phyloP scores from a whole-genome alignment of 2,797 vertebrate genomes.

The Pangasius djambal region DNA sequence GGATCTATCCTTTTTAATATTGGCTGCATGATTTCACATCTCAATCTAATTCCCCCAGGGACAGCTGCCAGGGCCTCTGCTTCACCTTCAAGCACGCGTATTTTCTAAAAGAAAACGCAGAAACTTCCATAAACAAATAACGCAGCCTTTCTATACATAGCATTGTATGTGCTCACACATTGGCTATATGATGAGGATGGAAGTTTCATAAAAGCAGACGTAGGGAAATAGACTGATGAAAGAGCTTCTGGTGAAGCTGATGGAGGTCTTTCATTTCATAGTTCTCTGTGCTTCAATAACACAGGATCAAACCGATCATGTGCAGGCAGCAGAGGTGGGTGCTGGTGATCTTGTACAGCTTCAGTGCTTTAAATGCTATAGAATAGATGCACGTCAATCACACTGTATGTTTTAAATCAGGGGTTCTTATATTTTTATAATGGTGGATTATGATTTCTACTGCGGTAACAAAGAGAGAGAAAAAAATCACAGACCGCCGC shows the following conservation, averaged over 20 bases:
- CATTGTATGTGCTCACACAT: background rate
- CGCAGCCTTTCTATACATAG: background rate
- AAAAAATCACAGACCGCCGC: background rate
- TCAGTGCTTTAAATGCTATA: background rate
- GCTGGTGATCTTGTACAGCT: constrained; percentile 5
- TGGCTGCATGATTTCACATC: constrained; percentile 58
- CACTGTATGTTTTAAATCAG: background rate
- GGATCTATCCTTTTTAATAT: constrained; percentile 62
- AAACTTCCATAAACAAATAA: constrained; percentile 50
- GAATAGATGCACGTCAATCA: constrained; percentile 8
- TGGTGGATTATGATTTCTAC: background rate
- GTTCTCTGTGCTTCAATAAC: constrained; percentile 33
- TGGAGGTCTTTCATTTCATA: constrained; percentile 30
- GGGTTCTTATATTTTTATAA: background rate
- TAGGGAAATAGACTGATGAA: constrained; percentile 25
- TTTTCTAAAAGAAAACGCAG: constrained; percentile 39
- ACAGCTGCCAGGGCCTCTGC: constrained; percentile 40
- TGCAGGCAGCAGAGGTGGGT: background rate
- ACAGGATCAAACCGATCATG: constrained; percentile 35
- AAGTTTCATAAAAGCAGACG: constrained; percentile 30
- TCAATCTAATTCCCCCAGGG: constrained; percentile 58
- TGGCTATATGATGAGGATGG: background rate
- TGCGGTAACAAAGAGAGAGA: background rate
- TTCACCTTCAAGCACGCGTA: constrained; percentile 59
- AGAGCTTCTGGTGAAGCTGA: constrained; percentile 24